Percentiles rank a stretch among this genome's conserved stretches.
Evolutionary conservation across 2,797 vertebrate genomes (phyloP).

Genomic region (Xiphophorus birchmanni): DNA sequence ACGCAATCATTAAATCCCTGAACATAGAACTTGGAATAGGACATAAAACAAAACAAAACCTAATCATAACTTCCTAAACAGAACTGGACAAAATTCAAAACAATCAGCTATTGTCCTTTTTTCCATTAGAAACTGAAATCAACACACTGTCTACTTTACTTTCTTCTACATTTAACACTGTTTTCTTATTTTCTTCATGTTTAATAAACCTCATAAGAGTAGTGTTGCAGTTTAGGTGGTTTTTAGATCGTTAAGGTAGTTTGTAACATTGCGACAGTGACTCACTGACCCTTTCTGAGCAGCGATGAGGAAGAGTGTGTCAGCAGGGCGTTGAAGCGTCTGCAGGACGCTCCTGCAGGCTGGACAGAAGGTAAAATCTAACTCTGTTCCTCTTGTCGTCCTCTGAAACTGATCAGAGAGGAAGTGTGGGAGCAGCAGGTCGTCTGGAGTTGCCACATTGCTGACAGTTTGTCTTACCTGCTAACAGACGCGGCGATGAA

Average conservation of each 20-base stretch:
- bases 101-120: not conserved
- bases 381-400: not conserved
- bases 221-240: not conserved
- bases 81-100: not conserved
- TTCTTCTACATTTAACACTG: not conserved
- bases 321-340: not conserved
- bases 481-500: conserved; percentile 22
- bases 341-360: not conserved
- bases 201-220: not conserved
- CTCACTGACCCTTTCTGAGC: not conserved
- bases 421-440: conserved; percentile 8
- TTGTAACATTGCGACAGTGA: not conserved
- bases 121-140: not conserved
- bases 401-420: not conserved
- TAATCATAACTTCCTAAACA: not conserved
- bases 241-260: not conserved
- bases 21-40: not conserved
- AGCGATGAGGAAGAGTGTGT: not conserved
- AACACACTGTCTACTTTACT: not conserved
- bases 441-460: conserved; percentile 4
- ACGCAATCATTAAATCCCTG: not conserved
- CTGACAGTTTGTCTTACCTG: conserved; percentile 26
- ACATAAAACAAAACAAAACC: not conserved
- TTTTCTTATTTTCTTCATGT: not conserved
- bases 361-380: conserved; percentile 5